Conservation (phyloP, 2,888 invertebrate species). For the Phaedon cochleariae region DNA sequence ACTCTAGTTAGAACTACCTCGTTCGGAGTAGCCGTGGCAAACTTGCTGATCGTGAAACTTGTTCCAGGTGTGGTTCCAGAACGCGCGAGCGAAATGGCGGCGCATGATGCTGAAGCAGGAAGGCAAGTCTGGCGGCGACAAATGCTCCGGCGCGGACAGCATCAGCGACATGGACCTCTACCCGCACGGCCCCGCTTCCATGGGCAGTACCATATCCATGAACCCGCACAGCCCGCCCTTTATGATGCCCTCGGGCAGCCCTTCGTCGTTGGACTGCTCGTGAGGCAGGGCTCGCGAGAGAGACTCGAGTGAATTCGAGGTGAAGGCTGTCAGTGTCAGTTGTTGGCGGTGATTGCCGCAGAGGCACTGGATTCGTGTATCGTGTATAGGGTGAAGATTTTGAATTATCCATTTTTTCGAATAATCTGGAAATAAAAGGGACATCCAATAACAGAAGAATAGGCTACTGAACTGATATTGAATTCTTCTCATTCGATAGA, state of each 20-base stretch:
- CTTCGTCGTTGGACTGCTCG: slow-evolving; percentile 78
- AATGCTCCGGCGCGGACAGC: slow-evolving; percentile 72
- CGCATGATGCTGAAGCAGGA: slow-evolving; percentile 86
- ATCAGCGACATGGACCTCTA: slow-evolving; percentile 71
- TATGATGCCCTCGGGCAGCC: slow-evolving; percentile 74
- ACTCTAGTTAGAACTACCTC: no score
- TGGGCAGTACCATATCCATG: slow-evolving; percentile 71
- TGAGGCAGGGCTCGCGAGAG: slow-evolving; percentile 59
- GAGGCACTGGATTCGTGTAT: no score
- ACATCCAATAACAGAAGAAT: no score
- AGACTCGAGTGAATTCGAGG: background rate
- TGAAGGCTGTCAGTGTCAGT: no score
- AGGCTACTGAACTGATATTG: no score
- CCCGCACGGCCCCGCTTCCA: slow-evolving; percentile 65
- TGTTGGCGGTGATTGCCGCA: no score
- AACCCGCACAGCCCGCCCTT: slow-evolving; percentile 77
- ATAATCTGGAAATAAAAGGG: no score
- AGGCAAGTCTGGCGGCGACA: slow-evolving; percentile 74
- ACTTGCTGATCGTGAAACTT: slow-evolving; percentile 55
- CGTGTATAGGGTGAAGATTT: no score
- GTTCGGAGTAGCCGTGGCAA: background rate
- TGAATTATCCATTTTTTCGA: no score
- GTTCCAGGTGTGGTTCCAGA: slow-evolving; percentile 94
- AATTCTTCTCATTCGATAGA: no score
- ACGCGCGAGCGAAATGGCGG: slow-evolving; percentile 92